A percentile compares a stretch with the other conserved stretches of the same genome.
Evolutionary conservation across 2,888 invertebrate genomes (phyloP).

Genomic region (Temnothorax rugatulus): DNA sequence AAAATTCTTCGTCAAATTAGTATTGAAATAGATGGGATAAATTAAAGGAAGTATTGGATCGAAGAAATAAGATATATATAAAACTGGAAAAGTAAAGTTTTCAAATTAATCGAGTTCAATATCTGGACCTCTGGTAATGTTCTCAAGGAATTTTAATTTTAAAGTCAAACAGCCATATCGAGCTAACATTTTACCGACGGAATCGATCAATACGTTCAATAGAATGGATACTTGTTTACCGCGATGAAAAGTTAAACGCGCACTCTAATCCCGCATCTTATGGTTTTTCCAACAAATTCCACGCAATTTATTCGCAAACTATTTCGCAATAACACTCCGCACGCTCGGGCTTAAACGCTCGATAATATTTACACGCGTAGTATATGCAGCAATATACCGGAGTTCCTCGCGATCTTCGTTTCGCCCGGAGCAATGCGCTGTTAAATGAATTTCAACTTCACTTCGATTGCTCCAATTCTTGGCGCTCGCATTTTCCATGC

Average conservation of each 20-base stretch:
- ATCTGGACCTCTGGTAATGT: neutral
- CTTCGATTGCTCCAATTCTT: conserved; percentile 41
- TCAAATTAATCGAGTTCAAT: neutral
- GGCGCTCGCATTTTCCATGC: conserved; percentile 71
- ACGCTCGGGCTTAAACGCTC: conserved; percentile 23
- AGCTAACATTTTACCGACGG: neutral
- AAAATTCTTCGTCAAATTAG: neutral
- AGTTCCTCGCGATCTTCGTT: conserved; percentile 49
- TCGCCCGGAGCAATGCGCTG: conserved; percentile 40
- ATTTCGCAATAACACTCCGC: conserved; percentile 53
- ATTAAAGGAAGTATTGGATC: neutral
- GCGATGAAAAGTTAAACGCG: conserved; percentile 42
- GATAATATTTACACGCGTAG: conserved; percentile 52
- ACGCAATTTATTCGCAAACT: conserved; percentile 41
- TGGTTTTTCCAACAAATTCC: conserved; percentile 45
- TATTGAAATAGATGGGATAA: neutral
- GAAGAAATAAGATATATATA: neutral
- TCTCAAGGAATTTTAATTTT: conserved; percentile 39
- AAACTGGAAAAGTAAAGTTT: neutral
- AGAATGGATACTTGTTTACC: conserved; percentile 35
- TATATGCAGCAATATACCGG: conserved; percentile 44
- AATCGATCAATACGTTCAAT: conserved; percentile 30
- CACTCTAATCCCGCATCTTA: conserved; percentile 31
- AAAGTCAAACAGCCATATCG: neutral
- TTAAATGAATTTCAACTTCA: conserved; percentile 60